Evolutionary conservation across 1,140 invertebrate species (phyloP).

Genomic region (Bombus pascuorum): DNA sequence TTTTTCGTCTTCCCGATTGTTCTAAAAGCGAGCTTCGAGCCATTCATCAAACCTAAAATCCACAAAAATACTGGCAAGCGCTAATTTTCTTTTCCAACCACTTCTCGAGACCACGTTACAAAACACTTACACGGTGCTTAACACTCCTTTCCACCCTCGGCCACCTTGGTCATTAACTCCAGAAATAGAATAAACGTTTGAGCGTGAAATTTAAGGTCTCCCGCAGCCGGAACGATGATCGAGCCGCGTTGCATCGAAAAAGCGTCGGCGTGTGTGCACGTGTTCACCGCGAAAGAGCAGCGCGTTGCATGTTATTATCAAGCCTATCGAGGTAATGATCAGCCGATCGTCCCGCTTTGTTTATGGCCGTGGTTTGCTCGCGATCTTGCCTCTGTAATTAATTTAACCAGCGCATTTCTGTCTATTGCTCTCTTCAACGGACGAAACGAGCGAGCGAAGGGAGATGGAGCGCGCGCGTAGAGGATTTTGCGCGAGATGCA

Average conservation of each 20-base stretch:
- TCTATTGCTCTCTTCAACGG: conserved; percentile 56
- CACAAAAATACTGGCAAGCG: background rate
- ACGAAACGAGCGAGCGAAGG: conserved; percentile 16
- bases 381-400: conserved; percentile 73
- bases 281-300: conserved; percentile 35
- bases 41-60: background rate
- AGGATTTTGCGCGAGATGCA: conserved; percentile 46
- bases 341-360: conserved; percentile 73
- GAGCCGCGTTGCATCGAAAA: conserved; percentile 19
- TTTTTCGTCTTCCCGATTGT: too few relatives aligned
- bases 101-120: background rate
- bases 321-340: conserved; percentile 71
- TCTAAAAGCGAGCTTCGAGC: background rate
- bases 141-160: background rate
- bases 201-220: conserved; percentile 40
- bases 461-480: background rate
- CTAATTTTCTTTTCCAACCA: background rate
- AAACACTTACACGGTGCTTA: conserved; percentile 8
- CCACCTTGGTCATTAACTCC: background rate
- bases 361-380: conserved; percentile 73
- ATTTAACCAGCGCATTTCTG: conserved; percentile 70
- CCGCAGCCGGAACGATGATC: background rate
- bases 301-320: conserved; percentile 74
- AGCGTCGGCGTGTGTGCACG: conserved; percentile 58
- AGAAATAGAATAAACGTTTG: conserved; percentile 39